These are phyloP conservation scores for Carabus problematicus DNA, from an alignment of 2,888 invertebrate species.

Conservation along the genomic window DNA sequence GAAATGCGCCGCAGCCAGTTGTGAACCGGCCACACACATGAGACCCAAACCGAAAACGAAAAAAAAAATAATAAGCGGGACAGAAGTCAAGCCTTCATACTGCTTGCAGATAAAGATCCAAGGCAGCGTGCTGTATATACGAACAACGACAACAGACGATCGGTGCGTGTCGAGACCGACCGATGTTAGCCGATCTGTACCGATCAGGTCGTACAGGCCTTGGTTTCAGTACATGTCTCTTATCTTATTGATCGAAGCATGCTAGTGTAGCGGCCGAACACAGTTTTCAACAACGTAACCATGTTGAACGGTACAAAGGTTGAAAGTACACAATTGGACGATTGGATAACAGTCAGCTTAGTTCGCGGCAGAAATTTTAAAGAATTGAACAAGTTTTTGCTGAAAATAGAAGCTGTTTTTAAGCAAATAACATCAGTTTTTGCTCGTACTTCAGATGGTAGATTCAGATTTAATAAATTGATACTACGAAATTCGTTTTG, in stretches of 20 bases:
- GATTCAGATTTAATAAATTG: no score
- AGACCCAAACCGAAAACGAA: conserved; percentile 23
- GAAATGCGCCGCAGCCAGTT: conserved; percentile 4
- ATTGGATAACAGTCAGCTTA: conserved; percentile 21
- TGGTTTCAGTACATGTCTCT: conserved; percentile 21
- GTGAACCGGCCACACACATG: conserved; percentile 27
- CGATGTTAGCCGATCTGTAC: background rate
- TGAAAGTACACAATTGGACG: conserved; percentile 4
- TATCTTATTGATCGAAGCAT: conserved; percentile 40
- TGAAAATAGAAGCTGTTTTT: conserved; percentile 24
- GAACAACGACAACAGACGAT: conserved; percentile 11
- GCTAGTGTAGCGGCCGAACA: conserved; percentile 10
- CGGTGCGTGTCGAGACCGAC: no score
- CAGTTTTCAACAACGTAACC: background rate
- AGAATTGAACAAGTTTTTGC: conserved; percentile 35
- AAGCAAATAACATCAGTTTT: no score
- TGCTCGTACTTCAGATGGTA: no score
- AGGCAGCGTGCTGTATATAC: conserved; percentile 14
- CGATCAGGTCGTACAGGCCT: conserved; percentile 18
- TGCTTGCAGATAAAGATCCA: conserved; percentile 39
- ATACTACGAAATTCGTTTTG: no score
- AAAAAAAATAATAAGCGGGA: conserved; percentile 19
- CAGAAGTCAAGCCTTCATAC: conserved; percentile 34
- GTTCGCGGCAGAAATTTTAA: conserved; percentile 35
- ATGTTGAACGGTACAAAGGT: background rate